These are phyloP conservation scores for Ypsolopha scabrella DNA, from an alignment of 2,888 invertebrate genomes.

Conservation along the genomic window DNA sequence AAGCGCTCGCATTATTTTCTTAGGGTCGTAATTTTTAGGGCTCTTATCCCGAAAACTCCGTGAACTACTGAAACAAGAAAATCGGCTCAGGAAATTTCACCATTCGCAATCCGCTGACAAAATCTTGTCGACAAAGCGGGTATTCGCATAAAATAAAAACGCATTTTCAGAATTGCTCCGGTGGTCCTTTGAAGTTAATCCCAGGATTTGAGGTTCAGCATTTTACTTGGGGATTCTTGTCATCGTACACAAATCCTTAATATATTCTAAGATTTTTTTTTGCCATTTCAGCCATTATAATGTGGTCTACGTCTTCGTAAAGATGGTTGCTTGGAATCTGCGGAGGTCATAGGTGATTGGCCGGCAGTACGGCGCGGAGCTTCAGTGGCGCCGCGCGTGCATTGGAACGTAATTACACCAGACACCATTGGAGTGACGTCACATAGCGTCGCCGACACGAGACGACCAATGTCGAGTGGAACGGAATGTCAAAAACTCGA, in stretches of 20 bases:
- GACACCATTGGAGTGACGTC: background rate
- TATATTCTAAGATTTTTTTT: too few relatives aligned
- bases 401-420: constrained; percentile 30
- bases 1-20: too few relatives aligned
- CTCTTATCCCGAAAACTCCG: too few relatives aligned
- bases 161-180: background rate
- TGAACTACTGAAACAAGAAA: too few relatives aligned
- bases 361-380: constrained; percentile 13
- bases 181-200: constrained; percentile 59
- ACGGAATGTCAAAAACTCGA: constrained; percentile 40
- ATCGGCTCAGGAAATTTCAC: too few relatives aligned
- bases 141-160: too few relatives aligned
- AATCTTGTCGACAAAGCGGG: too few relatives aligned
- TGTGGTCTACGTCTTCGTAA: too few relatives aligned
- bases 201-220: constrained; percentile 37
- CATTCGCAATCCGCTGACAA: too few relatives aligned
- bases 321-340: background rate
- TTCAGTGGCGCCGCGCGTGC: constrained; percentile 27
- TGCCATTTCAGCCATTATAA: too few relatives aligned
- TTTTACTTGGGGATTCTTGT: constrained; percentile 12
- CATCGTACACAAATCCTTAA: too few relatives aligned
- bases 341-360: constrained; percentile 20
- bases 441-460: constrained; percentile 18
- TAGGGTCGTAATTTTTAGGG: too few relatives aligned
- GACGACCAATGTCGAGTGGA: constrained; percentile 32